phyloP scores from a whole-genome alignment of 2,113 vertebrate species.

The Pygoscelis adeliae region DNA sequence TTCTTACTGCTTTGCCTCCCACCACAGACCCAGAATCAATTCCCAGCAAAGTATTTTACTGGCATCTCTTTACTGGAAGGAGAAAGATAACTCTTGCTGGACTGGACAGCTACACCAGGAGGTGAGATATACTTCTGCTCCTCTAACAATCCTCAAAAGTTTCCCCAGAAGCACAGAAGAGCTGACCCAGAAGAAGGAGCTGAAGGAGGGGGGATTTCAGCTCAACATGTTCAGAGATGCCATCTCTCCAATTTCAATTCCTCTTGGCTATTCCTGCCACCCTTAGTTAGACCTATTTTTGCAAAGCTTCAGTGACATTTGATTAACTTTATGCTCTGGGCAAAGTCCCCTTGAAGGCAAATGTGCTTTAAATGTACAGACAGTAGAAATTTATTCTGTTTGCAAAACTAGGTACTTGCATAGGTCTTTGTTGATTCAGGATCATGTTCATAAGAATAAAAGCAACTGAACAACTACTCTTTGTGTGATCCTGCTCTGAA shows the following conservation, averaged over 20 bases:
- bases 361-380: background rate
- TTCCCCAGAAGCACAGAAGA: background rate
- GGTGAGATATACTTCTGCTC: background rate
- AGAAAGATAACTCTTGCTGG: background rate
- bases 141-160: background rate
- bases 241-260: background rate
- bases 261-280: background rate
- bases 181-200: background rate
- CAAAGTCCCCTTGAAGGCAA: background rate
- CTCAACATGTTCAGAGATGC: background rate
- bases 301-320: background rate
- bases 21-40: background rate
- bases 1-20: background rate
- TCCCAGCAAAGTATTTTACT: background rate
- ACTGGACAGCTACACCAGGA: background rate
- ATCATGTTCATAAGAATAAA: background rate
- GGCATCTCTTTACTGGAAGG: background rate
- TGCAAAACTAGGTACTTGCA: background rate
- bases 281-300: background rate
- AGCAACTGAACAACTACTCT: background rate
- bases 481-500: background rate
- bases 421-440: background rate
- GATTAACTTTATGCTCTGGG: background rate
- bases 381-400: background rate
- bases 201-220: background rate